Base-by-base conservation (phyloP, 2,113 vertebrate genomes). In the Guaruba guarouba region DNA sequence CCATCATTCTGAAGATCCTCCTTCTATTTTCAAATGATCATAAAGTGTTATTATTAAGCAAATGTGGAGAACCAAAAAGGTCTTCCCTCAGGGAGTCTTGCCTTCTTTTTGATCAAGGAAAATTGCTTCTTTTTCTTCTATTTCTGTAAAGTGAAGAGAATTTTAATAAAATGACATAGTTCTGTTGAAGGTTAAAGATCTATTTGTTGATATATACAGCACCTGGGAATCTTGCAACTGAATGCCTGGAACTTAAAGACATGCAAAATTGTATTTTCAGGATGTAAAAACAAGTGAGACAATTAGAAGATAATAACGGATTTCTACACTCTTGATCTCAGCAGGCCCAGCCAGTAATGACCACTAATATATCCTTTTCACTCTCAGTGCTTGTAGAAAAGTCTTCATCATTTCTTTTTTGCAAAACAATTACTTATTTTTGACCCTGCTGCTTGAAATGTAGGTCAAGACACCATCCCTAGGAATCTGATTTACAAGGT, bases 271-370 rank as follows among this genome's bases (percentile, higher is more conserved):
- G 24, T 8, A 17, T 76, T 96, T 94, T 90, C 54, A 49, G 75
- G 62, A 23, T 55, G 44, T 59, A 95, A 66, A 94, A 94, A 76
- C 41, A 92, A 88, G 74, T 46, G 76, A 94, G 67, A 79, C 49
- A 96, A 97, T 91, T 84, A 93, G 48, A 49, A 69, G 63, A 78
- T 85, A 92, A 54, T 39, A 82, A 84, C 87, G 29, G 6, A 18
- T 68, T 71, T 71, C 70, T 41, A 25, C 11, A 4, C 15, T 57
- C 55, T 92, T 77, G 89, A 74, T 94, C 90, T 82, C 80, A 82
- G 67, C 49, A 83, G 39, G 69, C 11, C 24, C 39, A 75, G 70
- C 73, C 74, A 84, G 82, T 95, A 95, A 95, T 84, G 85, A 85
- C 67, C 59, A 70, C 48, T 91, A 93, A 90, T 90, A 93, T 90